phyloP scores from a whole-genome alignment of 2,113 vertebrate species.

The Calypte anna region DNA sequence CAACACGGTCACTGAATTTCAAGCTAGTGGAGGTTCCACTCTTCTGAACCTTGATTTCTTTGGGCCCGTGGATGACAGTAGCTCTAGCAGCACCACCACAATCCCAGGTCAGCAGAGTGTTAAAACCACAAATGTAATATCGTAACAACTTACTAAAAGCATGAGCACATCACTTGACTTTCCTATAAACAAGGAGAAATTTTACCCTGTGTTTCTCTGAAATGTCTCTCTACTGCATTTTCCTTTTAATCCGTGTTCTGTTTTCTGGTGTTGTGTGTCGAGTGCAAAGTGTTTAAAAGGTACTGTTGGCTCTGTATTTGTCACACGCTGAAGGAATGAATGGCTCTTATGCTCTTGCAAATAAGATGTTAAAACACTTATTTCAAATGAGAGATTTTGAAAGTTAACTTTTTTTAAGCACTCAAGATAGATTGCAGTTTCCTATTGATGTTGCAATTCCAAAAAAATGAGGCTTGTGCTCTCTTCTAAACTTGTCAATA shows the following conservation, averaged over 20 bases:
- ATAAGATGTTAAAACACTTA: constrained; percentile 41
- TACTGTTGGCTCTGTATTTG: constrained; percentile 45
- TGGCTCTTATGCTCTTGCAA: constrained; percentile 39
- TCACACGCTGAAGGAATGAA: constrained; percentile 43
- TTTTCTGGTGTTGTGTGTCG: constrained; percentile 56
- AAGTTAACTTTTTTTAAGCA: constrained; percentile 23
- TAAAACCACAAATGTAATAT: constrained; percentile 76
- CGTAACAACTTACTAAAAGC: constrained; percentile 77
- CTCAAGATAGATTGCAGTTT: neutral
- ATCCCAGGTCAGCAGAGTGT: constrained; percentile 96
- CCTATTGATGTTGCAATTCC: neutral
- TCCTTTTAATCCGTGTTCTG: constrained; percentile 55
- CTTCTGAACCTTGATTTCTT: constrained; percentile 99
- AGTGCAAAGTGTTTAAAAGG: constrained; percentile 51
- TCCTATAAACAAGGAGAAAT: constrained; percentile 83
- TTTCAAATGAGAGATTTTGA: constrained; percentile 17
- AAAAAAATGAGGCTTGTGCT: neutral
- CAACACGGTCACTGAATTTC: constrained; percentile 85
- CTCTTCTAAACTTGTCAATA: neutral
- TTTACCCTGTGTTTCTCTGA: constrained; percentile 44
- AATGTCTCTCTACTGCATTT: constrained; percentile 49
- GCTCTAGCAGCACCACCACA: constrained; percentile 90
- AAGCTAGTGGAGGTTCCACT: constrained; percentile 99
- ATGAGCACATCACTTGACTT: constrained; percentile 84
- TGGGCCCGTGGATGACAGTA: constrained; percentile 98